Evolutionary conservation across 2,113 vertebrate species (phyloP).

Genomic region (Cepphus grylle): DNA sequence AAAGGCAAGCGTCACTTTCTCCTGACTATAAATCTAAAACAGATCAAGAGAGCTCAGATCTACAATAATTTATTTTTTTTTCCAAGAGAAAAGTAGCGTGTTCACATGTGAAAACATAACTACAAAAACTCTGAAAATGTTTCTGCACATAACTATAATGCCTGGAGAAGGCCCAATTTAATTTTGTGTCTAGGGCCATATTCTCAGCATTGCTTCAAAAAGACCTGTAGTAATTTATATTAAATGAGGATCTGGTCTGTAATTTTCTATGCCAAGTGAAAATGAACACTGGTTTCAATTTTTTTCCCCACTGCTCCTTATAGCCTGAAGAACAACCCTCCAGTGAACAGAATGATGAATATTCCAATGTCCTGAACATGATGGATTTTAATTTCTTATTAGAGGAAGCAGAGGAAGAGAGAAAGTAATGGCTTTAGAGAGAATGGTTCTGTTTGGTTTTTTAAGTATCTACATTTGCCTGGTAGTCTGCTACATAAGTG

Average conservation of each 20-base stretch:
- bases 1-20: not conserved
- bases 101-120: not conserved
- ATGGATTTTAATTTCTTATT: constrained; percentile 60
- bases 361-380: constrained; percentile 17
- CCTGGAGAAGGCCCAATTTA: not conserved
- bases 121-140: not conserved
- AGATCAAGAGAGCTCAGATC: not conserved
- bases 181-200: not conserved
- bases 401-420: constrained; percentile 29
- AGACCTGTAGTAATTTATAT: not conserved
- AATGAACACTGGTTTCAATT: not conserved
- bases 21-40: not conserved
- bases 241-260: not conserved
- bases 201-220: not conserved
- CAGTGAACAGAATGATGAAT: constrained; percentile 33
- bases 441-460: constrained; percentile 19
- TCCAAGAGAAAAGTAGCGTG: not conserved
- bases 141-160: not conserved
- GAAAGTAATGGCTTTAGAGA: constrained; percentile 20
- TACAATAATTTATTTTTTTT: not conserved
- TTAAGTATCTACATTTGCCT: constrained; percentile 11
- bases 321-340: not conserved
- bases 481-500: constrained; percentile 12
- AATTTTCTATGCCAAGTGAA: not conserved
- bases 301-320: not conserved